Percentiles rank a stretch among this genome's conserved stretches.
Conservation (phyloP, 2,888 invertebrate species). For the Drosophila histrio region DNA sequence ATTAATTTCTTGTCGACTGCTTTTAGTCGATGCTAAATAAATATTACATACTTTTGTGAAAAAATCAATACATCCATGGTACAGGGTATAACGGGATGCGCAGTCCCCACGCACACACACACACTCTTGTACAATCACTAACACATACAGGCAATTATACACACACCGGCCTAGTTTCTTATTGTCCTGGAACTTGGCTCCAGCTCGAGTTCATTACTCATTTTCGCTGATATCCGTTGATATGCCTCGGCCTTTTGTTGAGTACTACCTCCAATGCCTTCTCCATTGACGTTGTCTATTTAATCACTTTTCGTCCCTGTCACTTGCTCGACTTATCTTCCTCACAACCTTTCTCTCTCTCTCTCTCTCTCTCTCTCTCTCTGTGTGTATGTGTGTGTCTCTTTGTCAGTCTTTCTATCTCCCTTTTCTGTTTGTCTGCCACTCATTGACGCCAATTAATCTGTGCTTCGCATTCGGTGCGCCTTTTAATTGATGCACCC, state of each 20-base stretch:
- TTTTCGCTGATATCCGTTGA: conserved; percentile 74
- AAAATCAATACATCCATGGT: neutral
- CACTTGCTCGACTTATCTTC: conserved; percentile 33
- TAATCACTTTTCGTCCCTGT: conserved; percentile 64
- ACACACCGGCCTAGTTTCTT: conserved; percentile 63
- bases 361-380: conserved; percentile 1
- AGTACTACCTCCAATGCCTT: conserved; percentile 6
- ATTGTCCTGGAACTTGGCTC: conserved; percentile 51
- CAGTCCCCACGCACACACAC: conserved; percentile 46
- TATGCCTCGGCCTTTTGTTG: conserved; percentile 46
- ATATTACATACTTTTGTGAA: neutral
- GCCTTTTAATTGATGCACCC: conserved; percentile 78
- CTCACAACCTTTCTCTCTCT: conserved; percentile 1
- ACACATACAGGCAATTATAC: conserved; percentile 10
- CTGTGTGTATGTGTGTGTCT: too few species aligned
- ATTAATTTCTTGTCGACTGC: too few species aligned
- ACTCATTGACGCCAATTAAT: conserved; percentile 79
- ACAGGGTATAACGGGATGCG: conserved; percentile 15
- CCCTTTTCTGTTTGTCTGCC: conserved; percentile 37
- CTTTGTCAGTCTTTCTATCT: neutral
- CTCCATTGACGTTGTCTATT: conserved; percentile 49
- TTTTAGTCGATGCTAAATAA: too few species aligned
- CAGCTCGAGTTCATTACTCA: conserved; percentile 74
- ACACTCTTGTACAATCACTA: too few species aligned
- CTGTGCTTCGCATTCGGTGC: conserved; percentile 76